Base-by-base conservation (phyloP, 2,797 vertebrate species). In the Schizopygopsis pylzovi region DNA sequence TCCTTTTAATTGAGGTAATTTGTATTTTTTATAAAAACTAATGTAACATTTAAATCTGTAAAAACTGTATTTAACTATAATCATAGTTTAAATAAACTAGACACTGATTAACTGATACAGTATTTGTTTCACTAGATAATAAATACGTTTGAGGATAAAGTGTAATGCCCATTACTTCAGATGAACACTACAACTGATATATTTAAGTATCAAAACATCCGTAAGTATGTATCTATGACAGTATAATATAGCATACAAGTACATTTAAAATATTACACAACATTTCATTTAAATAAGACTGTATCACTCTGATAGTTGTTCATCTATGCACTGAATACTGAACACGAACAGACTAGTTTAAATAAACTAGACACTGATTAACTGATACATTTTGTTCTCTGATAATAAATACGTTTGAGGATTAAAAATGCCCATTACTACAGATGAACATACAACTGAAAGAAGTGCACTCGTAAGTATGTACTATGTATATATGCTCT, bases 391-490 rank as follows among this genome's bases (percentile, higher is more conserved):
- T 59, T 65, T 47, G 37, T 15, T 47, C 25, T 41, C 39, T 1
- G 1, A 65, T 13, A 78, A 41, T 41, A 45, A 49, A 16, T 10
- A 49, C 1, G 11, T 4, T 22, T 33, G 16, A 79, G 16, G 5
- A 47, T 25, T 12, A 28, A 80, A 56, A 79, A 79, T 7, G 10
- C 2, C 28, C 45, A 70, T 52, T 52, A 68, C 20, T 70, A 49
- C 61, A 81, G 20, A 67, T 45, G 8, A 52, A 70, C 25, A 52
- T 49, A 68, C 61, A 81, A 81, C 15, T 70, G 61, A 70, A 68
- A 68, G 49, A 81, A 41, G 65, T 54, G 6, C 15, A 49, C 33
- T 12, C 37, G 39, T 9, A 33, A 20, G 33, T 70, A 33, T 75
- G 20, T 61, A 47, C 25, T 28, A 28, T 28, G 25, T 28, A 28